A percentile compares a stretch with the other conserved stretches of the same genome.
Conservation (phyloP, 2,113 vertebrate genomes). For the Triplophysa siluroides region DNA sequence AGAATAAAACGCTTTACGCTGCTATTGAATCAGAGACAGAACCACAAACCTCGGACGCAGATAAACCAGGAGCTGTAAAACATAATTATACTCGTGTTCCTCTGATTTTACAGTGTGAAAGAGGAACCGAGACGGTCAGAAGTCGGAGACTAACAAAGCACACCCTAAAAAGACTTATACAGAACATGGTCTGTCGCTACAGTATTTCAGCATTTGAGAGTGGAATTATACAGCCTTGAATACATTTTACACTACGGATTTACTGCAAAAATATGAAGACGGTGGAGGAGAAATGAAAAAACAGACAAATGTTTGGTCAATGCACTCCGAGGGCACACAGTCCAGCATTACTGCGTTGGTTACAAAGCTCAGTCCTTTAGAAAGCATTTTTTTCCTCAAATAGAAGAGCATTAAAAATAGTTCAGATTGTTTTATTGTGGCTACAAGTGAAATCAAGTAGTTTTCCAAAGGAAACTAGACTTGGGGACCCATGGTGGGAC, state of each 20-base stretch:
- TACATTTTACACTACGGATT: slow-evolving; percentile 66
- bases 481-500: no score
- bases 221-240: neutral
- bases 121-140: slow-evolving; percentile 72
- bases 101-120: slow-evolving; percentile 64
- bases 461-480: no score
- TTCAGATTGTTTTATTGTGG: no score
- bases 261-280: slow-evolving; percentile 33
- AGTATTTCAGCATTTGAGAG: neutral
- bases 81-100: slow-evolving; percentile 75
- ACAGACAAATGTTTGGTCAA: no score
- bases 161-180: slow-evolving; percentile 33
- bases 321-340: no score
- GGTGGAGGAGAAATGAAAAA: no score
- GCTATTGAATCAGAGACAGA: slow-evolving; percentile 62
- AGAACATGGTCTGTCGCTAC: slow-evolving; percentile 55
- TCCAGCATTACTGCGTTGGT: no score
- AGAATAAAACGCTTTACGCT: slow-evolving; percentile 70
- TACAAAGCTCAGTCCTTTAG: no score
- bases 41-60: slow-evolving; percentile 65
- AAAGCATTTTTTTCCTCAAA: no score
- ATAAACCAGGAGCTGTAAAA: slow-evolving; percentile 75
- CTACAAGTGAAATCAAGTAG: no score
- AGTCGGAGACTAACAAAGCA: slow-evolving; percentile 58
- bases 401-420: no score